Percentiles rank a stretch among this genome's conserved stretches.
Conservation (phyloP, 1,140 invertebrate species). For the Nephila pilipes region DNA sequence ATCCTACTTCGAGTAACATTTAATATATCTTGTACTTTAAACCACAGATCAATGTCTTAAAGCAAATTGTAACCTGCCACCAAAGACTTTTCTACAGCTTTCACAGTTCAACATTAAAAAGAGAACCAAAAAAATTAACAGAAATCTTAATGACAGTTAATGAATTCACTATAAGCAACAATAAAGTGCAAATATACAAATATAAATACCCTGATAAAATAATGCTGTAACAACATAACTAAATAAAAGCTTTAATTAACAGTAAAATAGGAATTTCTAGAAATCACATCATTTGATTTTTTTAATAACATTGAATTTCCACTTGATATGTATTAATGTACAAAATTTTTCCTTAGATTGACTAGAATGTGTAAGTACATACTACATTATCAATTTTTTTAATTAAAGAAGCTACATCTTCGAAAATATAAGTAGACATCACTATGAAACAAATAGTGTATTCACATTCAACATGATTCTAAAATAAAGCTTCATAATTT, state of each 20-base stretch:
- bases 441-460: too few species aligned
- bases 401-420: too few species aligned
- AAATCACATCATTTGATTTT: neutral
- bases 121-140: neutral
- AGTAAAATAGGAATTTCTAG: neutral
- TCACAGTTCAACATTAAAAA: neutral
- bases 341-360: neutral
- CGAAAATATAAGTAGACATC: too few species aligned
- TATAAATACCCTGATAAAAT: conserved; percentile 1
- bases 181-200: neutral
- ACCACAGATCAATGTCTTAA: neutral
- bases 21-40: neutral
- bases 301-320: neutral
- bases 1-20: neutral
- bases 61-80: neutral
- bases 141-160: neutral
- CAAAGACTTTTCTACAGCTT: neutral
- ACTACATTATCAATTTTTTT: neutral
- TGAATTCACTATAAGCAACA: neutral
- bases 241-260: neutral
- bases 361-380: conserved; percentile 9
- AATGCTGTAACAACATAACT: neutral
- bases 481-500: neutral
- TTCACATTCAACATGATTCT: neutral
- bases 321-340: neutral